Percentiles rank a stretch among this genome's conserved stretches.
Conservation (phyloP, 2,797 vertebrate species). For the Danio tinwini region DNA sequence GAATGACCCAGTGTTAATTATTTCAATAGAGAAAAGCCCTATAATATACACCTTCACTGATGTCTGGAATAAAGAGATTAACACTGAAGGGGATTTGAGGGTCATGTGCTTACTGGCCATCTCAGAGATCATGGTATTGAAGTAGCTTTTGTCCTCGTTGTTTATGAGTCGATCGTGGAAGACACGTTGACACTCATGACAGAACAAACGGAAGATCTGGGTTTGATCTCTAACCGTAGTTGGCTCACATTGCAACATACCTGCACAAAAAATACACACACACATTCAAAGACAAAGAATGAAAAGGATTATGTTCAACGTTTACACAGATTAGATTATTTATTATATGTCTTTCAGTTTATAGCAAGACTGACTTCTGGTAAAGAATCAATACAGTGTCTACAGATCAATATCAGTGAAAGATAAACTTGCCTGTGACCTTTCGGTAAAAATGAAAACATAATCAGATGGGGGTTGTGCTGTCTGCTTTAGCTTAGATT, state of each 20-base stretch:
- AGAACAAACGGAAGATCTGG: conserved; percentile 87
- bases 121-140: conserved; percentile 83
- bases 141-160: conserved; percentile 85
- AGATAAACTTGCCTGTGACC: conserved; percentile 24
- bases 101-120: conserved; percentile 81
- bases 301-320: not conserved
- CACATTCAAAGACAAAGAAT: not conserved
- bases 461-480: conserved; percentile 3
- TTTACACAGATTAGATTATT: not conserved
- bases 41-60: not conserved
- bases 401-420: conserved; percentile 14
- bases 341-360: not conserved
- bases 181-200: conserved; percentile 86
- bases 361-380: not conserved
- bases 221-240: conserved; percentile 78
- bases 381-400: not conserved
- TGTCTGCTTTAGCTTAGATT: not conserved
- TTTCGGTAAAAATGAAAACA: conserved; percentile 16
- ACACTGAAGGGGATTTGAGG: not conserved
- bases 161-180: conserved; percentile 88
- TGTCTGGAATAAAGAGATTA: not conserved
- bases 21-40: no score
- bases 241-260: conserved; percentile 83
- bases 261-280: conserved; percentile 60
- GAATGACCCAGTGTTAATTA: no score